These are phyloP conservation scores for Glaucidium brasilianum DNA, from an alignment of 2,113 vertebrate genomes.

Conservation along the genomic window DNA sequence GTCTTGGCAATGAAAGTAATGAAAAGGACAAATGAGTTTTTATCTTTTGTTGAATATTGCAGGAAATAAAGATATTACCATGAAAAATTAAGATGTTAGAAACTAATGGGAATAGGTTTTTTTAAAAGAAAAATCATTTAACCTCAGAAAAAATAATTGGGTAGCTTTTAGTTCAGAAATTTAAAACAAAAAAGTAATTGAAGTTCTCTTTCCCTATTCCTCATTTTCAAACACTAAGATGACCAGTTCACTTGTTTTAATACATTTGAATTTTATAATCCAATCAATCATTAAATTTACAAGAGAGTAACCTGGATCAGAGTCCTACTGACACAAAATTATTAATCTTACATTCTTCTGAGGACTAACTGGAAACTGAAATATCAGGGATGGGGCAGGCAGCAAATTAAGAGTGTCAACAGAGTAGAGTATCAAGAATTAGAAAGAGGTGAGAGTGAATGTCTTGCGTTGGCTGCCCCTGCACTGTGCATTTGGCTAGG, in stretches of 20 bases:
- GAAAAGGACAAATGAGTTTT: neutral
- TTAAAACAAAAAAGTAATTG: neutral
- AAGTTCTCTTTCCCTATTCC: neutral
- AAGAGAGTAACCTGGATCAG: neutral
- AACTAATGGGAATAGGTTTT: neutral
- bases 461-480: rapidly evolving
- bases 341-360: neutral
- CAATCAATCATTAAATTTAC: neutral
- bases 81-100: neutral
- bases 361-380: neutral
- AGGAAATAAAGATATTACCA: neutral
- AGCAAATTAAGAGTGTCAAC: neutral
- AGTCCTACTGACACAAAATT: neutral
- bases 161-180: neutral
- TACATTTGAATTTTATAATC: neutral
- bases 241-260: neutral
- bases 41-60: neutral
- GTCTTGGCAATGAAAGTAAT: neutral
- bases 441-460: neutral
- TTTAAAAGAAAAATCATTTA: neutral
- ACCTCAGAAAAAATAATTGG: neutral
- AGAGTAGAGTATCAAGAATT: neutral
- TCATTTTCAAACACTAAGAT: neutral
- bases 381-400: neutral
- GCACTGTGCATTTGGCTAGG: rapidly evolving